Evolutionary conservation across 2,113 vertebrate genomes (phyloP).

Genomic region (Xenus cinereus): DNA sequence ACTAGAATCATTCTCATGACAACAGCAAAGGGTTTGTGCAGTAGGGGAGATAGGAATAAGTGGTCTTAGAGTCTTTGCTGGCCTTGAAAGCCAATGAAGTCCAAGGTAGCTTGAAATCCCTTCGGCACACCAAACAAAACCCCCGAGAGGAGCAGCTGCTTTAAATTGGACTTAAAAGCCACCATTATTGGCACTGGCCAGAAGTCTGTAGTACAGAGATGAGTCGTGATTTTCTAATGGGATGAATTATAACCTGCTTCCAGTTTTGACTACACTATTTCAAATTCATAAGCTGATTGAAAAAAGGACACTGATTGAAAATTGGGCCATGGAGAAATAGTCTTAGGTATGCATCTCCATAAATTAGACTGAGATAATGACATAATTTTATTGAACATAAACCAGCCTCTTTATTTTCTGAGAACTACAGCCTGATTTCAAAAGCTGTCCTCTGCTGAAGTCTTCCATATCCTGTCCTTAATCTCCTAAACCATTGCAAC

Average conservation of each 20-base stretch:
- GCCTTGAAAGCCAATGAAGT: background rate
- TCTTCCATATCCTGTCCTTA: constrained; percentile 42
- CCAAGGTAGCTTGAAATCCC: background rate
- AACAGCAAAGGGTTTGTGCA: background rate
- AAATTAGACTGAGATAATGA: background rate
- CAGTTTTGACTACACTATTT: background rate
- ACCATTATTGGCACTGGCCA: background rate
- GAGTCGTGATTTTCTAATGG: background rate
- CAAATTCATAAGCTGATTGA: background rate
- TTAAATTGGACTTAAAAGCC: background rate
- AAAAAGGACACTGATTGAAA: background rate
- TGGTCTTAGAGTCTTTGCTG: background rate
- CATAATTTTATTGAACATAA: background rate
- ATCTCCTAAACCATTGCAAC: background rate
- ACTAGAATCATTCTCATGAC: background rate
- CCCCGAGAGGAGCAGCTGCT: background rate
- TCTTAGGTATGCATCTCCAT: background rate
- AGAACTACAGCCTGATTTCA: background rate
- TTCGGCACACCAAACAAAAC: background rate
- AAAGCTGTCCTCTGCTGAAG: constrained; percentile 16
- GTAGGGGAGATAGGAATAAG: background rate
- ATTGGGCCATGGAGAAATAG: background rate
- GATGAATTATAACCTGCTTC: background rate
- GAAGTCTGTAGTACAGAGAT: background rate
- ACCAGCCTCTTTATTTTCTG: background rate